These are phyloP conservation scores for Chymomyza costata DNA, from an alignment of 1,140 invertebrate species.

Conservation along the genomic window DNA sequence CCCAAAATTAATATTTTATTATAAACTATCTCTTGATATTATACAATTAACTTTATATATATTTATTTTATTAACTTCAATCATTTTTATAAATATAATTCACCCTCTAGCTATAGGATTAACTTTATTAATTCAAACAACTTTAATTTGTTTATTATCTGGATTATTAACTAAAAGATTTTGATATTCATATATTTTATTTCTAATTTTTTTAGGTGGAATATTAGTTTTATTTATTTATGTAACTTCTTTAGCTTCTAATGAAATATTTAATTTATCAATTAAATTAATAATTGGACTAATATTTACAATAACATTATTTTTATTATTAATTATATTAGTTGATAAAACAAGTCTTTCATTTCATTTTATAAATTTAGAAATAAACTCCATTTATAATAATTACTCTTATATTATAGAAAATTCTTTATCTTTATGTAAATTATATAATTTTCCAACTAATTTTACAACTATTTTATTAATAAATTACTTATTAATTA, in stretches of 20 bases:
- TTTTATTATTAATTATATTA: conserved; percentile 17
- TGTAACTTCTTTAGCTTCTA: conserved; percentile 77
- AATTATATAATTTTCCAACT: conserved; percentile 75
- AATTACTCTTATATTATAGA: conserved; percentile 46
- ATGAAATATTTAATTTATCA: conserved; percentile 76
- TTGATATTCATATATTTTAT: conserved; percentile 43
- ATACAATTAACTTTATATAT: conserved; percentile 67
- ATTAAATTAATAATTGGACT: conserved; percentile 49
- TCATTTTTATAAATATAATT: conserved; percentile 75
- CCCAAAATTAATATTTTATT: conserved; percentile 79
- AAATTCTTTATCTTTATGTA: conserved; percentile 74
- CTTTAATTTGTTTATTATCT: conserved; percentile 62
- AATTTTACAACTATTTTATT: conserved; percentile 75
- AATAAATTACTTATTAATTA: conserved; percentile 77
- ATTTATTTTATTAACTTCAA: conserved; percentile 54
- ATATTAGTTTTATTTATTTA: conserved; percentile 40
- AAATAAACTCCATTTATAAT: conserved; percentile 33
- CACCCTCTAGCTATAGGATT: conserved; percentile 77
- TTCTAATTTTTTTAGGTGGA: conserved; percentile 36
- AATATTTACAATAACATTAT: conserved; percentile 4
- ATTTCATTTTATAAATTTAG: conserved; percentile 30
- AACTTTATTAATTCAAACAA: conserved; percentile 76
- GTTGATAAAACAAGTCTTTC: conserved; percentile 23
- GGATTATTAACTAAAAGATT: conserved; percentile 40
- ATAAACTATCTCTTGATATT: conserved; percentile 77